Evolutionary conservation across 2,113 vertebrate genomes (phyloP).

Genomic region (Lepus americanus): DNA sequence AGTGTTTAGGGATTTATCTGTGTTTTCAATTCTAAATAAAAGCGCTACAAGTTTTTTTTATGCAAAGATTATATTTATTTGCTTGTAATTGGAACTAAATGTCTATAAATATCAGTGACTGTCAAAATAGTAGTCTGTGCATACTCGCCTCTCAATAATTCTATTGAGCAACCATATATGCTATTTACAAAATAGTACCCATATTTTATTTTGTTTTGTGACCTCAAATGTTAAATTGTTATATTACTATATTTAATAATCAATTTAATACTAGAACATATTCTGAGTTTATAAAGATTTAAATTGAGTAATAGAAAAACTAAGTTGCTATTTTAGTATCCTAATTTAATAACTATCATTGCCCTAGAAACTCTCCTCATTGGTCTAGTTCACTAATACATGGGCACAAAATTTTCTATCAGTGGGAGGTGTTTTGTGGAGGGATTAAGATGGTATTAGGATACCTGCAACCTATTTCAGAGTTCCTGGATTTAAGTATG

Average conservation of each 20-base stretch:
- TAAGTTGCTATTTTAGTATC: not conserved
- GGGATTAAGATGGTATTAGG: too few species aligned
- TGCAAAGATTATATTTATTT: not conserved
- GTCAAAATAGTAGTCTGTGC: not conserved
- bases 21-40: conserved; percentile 3
- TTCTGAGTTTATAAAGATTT: not conserved
- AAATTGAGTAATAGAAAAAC: not conserved
- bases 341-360: not conserved
- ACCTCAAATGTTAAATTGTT: not conserved
- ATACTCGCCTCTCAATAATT: not conserved
- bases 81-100: not conserved
- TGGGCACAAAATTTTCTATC: too few species aligned
- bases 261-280: not conserved
- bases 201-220: not conserved
- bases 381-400: not conserved
- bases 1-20: not conserved
- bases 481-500: too few species aligned
- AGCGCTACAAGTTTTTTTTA: not conserved
- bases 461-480: too few species aligned
- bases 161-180: not conserved
- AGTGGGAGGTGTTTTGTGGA: too few species aligned
- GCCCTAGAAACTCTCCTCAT: not conserved
- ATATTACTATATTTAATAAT: not conserved
- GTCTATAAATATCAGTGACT: not conserved
- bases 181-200: not conserved